These are phyloP conservation scores for Exaiptasia diaphana DNA, from an alignment of 64 coral and sea anemone species.

Conservation along the genomic window DNA sequence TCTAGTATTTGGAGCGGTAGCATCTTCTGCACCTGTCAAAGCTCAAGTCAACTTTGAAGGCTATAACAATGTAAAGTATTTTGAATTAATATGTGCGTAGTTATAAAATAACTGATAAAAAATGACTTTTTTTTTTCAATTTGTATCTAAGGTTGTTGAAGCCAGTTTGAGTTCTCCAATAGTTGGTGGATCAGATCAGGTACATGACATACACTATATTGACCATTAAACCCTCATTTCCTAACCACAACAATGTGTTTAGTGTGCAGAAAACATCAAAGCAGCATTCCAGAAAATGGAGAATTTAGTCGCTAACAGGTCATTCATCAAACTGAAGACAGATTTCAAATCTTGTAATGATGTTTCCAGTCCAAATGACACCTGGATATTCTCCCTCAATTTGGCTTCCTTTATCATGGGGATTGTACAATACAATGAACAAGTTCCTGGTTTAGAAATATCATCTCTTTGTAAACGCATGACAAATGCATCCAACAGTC, in stretches of 20 bases:
- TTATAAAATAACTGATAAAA: background rate
- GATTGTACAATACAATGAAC: constrained; percentile 72
- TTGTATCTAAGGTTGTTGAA: constrained; percentile 53
- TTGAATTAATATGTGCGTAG: no score
- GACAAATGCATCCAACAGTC: constrained; percentile 18
- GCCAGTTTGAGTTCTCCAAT: constrained; percentile 43
- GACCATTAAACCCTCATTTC: background rate
- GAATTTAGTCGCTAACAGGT: constrained; percentile 29
- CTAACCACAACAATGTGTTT: background rate
- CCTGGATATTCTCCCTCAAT: constrained; percentile 46
- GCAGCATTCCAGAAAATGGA: constrained; percentile 60
- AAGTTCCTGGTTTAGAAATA: constrained; percentile 16
- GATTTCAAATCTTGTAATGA: constrained; percentile 64
- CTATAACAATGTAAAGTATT: constrained; percentile 55
- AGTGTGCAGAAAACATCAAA: constrained; percentile 67
- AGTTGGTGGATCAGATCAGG: constrained; percentile 70
- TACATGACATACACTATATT: background rate
- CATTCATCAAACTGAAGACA: constrained; percentile 33
- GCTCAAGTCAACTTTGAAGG: constrained; percentile 72
- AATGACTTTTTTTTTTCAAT: background rate
- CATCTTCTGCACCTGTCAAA: constrained; percentile 79
- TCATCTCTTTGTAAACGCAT: constrained; percentile 37
- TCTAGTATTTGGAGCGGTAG: constrained; percentile 69
- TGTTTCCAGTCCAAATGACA: constrained; percentile 61
- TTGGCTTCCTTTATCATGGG: constrained; percentile 37